Evolutionary conservation across 2,113 vertebrate species (phyloP).

Genomic region (Athene cunicularia): DNA sequence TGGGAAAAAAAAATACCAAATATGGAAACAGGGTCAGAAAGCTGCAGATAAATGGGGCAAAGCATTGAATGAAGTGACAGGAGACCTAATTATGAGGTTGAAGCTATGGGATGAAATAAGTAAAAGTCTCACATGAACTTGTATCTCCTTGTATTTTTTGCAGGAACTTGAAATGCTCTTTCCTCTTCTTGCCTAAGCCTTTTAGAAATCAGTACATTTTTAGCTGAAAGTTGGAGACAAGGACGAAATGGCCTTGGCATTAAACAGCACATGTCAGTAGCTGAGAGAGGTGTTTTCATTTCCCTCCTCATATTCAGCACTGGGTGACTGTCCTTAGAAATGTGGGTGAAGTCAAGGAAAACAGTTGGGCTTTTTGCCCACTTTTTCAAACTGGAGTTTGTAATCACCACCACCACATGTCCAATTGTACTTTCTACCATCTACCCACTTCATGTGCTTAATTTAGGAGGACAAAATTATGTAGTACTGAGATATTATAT

Average conservation of each 20-base stretch:
- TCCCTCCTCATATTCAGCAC: background rate
- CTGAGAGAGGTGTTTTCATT: rapidly evolving
- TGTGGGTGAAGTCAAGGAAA: background rate
- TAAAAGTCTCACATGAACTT: slow-evolving; percentile 48
- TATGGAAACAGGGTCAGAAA: slow-evolving; percentile 53
- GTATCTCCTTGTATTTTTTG: background rate
- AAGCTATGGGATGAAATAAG: slow-evolving; percentile 28
- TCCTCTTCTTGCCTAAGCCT: background rate
- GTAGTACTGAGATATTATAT: background rate
- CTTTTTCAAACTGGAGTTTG: background rate
- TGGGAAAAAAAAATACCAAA: background rate
- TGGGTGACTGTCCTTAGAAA: background rate
- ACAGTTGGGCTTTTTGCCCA: background rate
- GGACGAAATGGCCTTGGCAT: slow-evolving; percentile 2
- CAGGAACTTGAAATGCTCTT: background rate
- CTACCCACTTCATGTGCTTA: background rate
- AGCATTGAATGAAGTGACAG: background rate
- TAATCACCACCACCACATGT: background rate
- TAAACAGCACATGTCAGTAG: background rate
- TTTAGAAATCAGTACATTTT: background rate
- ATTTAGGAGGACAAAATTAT: background rate
- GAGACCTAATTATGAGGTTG: slow-evolving; percentile 59
- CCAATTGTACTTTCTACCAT: background rate
- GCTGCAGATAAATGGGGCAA: background rate
- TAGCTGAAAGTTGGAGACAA: background rate